phyloP scores from a whole-genome alignment of 2,797 vertebrate genomes.

The Liparis tanakae region DNA sequence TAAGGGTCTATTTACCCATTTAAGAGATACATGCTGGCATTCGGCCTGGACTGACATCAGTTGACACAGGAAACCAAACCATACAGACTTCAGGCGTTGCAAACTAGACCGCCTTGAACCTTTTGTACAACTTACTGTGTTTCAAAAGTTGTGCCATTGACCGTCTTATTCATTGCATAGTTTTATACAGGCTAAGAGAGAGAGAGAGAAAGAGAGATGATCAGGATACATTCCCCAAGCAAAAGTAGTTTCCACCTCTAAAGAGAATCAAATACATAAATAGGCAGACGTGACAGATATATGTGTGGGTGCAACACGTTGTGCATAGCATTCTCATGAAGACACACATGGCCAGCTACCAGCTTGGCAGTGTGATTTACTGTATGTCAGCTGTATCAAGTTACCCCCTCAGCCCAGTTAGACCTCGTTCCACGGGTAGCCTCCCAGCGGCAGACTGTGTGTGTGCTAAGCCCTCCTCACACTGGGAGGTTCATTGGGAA shows the following conservation, averaged over 20 bases:
- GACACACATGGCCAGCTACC: neutral
- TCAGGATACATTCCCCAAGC: neutral
- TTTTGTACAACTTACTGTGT: neutral
- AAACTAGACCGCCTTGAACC: neutral
- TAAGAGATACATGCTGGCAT: neutral
- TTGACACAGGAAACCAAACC: neutral
- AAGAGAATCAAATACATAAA: neutral
- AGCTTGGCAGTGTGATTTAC: constrained; percentile 41
- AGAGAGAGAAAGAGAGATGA: neutral
- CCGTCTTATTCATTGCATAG: neutral
- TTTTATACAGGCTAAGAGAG: neutral
- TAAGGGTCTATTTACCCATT: neutral
- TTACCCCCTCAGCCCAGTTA: constrained; percentile 48
- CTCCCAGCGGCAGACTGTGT: constrained; percentile 50
- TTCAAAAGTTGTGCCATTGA: neutral
- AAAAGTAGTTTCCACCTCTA: neutral
- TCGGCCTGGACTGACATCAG: too few species aligned
- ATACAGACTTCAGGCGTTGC: neutral
- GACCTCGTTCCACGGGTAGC: constrained; percentile 43
- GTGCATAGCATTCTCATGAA: constrained; percentile 6
- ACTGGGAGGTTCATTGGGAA: constrained; percentile 55
- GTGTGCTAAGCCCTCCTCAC: constrained; percentile 54
- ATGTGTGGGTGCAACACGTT: constrained; percentile 17
- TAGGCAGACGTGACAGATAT: constrained; percentile 11
- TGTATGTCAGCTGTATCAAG: constrained; percentile 22